Percentiles rank a stretch among this genome's conserved stretches.
These are phyloP conservation scores for Umimayanthus chanpuru DNA, from an alignment of 92 coral and sea anemone species.

Conservation along the genomic window DNA sequence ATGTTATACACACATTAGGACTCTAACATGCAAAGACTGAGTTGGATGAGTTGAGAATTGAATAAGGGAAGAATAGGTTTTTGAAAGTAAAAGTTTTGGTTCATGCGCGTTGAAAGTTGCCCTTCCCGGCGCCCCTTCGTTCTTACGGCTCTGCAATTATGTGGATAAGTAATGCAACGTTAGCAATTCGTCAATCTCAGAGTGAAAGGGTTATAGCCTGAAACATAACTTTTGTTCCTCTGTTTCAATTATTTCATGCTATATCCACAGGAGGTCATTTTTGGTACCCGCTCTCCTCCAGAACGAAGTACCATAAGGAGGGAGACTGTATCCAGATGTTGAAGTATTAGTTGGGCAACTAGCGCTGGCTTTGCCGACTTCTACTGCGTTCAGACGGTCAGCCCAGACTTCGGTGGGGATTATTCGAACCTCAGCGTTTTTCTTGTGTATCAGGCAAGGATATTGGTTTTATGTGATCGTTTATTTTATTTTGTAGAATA, in stretches of 20 bases:
- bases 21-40: too few species aligned
- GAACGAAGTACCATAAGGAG: slow-evolving; percentile 45
- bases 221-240: neutral
- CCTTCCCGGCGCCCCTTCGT: too few species aligned
- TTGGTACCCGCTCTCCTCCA: slow-evolving; percentile 66
- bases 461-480: neutral
- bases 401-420: slow-evolving; percentile 60
- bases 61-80: too few species aligned
- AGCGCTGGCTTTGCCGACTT: slow-evolving; percentile 70
- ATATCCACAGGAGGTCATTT: slow-evolving; percentile 54
- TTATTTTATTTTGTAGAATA: too few species aligned
- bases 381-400: slow-evolving; percentile 59
- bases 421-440: slow-evolving; percentile 51
- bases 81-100: too few species aligned
- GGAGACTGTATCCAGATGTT: slow-evolving; percentile 55
- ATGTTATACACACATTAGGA: too few species aligned
- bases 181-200: too few species aligned
- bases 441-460: slow-evolving; percentile 54
- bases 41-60: too few species aligned
- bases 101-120: too few species aligned
- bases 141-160: too few species aligned
- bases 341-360: slow-evolving; percentile 67
- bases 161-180: too few species aligned
- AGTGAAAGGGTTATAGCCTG: too few species aligned
- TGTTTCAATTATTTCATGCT: neutral